Base-by-base conservation (phyloP, 2,888 invertebrate genomes). In the Neocrepidodera transversa region DNA sequence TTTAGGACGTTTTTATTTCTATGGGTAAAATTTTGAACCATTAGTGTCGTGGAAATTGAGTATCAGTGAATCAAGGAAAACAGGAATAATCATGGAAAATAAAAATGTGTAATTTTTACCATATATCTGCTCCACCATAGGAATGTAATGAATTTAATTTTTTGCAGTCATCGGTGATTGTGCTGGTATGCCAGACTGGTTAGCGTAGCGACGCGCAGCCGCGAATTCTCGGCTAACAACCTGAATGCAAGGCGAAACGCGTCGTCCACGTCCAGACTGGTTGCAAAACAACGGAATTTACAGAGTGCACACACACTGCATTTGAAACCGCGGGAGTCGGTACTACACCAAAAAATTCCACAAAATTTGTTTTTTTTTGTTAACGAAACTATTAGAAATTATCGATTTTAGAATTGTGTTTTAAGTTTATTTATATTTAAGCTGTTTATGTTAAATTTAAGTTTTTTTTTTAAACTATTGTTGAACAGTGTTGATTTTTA, bases 281-380 rank as follows among this genome's bases (percentile, higher is more conserved):
- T 75, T 77, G 78, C 79, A 78, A 78, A 78, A 78, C 78, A 78
- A 78, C 77, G 77, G 75, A 76, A 75, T 76, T 74, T 74, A 74
- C 73, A 70, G 73, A 74, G 74, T 78, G 79, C 79, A 78, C 77
- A 77, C 78, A 78, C 77, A 79, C 78, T 79, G 79, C 78, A 78
- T 72, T 77, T 74, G 74, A 76, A 74, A 67, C 68, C 69, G 70
- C 70, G 71, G 67, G 67, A 68, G 68, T 65, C 69, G 71, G 69
- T 71, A 69, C 67, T 68, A 68, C 67, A 71, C 66, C 67, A 63
- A 63, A 67, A 66, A 66, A 55, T 55, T 55, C 40, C 20, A 52
- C 35, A 70, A 73, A 72, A 71, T 72, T 71, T 71, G 66, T 53
- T 61, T 65, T 67, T 65, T 60, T 60, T 58, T 64, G 63, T 67